Conservation (phyloP, 2,797 vertebrate species). For the Falco peregrinus region DNA sequence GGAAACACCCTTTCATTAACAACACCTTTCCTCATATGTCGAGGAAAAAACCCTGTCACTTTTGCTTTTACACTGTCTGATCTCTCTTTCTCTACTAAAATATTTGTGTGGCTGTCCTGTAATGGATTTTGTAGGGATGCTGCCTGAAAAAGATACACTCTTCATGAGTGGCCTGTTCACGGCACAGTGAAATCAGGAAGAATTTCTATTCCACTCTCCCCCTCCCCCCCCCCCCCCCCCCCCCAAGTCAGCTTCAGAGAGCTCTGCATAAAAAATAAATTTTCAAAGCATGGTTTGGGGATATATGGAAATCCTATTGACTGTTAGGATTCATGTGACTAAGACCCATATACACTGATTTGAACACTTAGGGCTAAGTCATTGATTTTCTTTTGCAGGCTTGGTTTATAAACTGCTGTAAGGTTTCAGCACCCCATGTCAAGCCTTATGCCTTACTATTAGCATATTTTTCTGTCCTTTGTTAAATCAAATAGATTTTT, state of each 20-base stretch:
- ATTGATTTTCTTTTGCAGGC: not conserved
- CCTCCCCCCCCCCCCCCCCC: too few relatives aligned
- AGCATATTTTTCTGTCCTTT: constrained; percentile 32
- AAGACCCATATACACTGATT: not conserved
- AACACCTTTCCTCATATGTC: accelerated
- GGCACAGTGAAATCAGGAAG: not conserved
- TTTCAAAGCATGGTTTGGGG: not conserved
- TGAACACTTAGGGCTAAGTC: not conserved
- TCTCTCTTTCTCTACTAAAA: not conserved
- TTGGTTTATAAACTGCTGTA: not conserved
- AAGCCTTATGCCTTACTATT: not conserved
- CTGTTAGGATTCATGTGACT: not conserved
- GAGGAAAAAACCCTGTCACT: not conserved
- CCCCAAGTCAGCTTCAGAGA: not conserved
- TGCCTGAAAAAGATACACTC: not conserved
- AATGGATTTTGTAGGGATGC: not conserved
- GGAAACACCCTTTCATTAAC: not conserved
- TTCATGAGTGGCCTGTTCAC: not conserved
- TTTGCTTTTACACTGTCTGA: not conserved
- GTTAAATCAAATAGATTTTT: constrained; percentile 15
- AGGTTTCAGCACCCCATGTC: not conserved
- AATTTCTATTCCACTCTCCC: not conserved
- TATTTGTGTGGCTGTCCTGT: not conserved
- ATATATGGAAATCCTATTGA: constrained; percentile 21
- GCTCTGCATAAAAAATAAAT: not conserved